Evolutionary conservation across 2,113 vertebrate species (phyloP), one percentile per base, ranked within the genome.

Genomic region (Eira barbara): DNA sequence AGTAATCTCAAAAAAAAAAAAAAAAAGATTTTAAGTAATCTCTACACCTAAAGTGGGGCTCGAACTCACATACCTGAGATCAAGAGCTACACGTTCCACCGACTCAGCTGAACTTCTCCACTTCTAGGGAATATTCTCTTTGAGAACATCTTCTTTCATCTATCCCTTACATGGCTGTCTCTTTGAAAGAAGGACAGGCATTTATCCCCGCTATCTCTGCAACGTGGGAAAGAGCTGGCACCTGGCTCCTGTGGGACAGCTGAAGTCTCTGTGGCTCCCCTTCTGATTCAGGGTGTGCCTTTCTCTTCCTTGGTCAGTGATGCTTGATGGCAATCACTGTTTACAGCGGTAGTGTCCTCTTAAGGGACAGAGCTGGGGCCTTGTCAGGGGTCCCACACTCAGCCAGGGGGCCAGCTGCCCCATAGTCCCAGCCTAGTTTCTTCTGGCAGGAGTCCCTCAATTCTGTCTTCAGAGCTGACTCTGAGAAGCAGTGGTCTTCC

Each of bases 381-480:
- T 57, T 76, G 42, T 76, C 80, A 65, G 55, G 49, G 82, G 45
- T 63, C 15, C 91, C 73, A 93, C 31, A 59, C 42, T 76, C 59
- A 82, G 95, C 59, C 73, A 71, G 81, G 4, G 29, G 21, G n/a
- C 49, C 29, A 63, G 39, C 45, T 23, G 18, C 39, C 61, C 34
- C 57, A 63, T 0, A 81, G 17, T 13, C n/a, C n/a, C 0, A 47
- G 81, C 45, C 59, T 59, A 47, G 42, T 95, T 95, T 67, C 83
- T 90, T 89, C 49, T 80, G 83, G 71, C 21, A 49, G 0, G 21
- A 84, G 65, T 76, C 57, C 21, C 39, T 89, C 49, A 36, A 34
- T 67, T 96, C 81, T 57, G 21, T 78, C 67, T 95, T 92, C 88
- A 85, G 74, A 89, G 73, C n/a, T 71, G 63, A 83, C 80, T 91